These are phyloP conservation scores for Sprattus sprattus DNA, from an alignment of 2,113 vertebrate species.

Conservation along the genomic window DNA sequence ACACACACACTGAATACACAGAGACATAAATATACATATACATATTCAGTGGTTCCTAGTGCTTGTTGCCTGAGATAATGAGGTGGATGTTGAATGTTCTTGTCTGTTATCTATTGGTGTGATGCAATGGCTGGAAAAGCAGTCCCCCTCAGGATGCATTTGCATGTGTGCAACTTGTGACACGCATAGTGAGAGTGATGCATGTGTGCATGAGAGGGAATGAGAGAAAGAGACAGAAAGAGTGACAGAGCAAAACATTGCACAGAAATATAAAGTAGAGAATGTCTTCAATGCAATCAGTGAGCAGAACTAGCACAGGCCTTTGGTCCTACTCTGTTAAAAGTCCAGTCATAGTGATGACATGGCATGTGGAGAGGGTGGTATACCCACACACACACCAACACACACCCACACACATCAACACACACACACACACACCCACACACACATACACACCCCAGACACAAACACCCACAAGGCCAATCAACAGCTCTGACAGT, in stretches of 20 bases:
- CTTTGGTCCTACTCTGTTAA: no score
- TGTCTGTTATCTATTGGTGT: neutral
- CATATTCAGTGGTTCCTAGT: neutral
- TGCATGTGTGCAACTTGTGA: neutral
- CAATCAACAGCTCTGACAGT: conserved; percentile 23
- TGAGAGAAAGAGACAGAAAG: no score
- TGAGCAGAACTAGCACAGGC: no score
- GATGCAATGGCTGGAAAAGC: neutral
- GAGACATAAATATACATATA: neutral
- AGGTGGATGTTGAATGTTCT: neutral
- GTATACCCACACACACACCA: conserved; percentile 4
- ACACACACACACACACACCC: conserved; percentile 25
- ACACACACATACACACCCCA: conserved; percentile 23
- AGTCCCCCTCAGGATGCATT: neutral
- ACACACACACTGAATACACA: no score
- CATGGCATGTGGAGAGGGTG: neutral
- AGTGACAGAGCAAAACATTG: no score
- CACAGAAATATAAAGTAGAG: no score
- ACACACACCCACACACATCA: neutral
- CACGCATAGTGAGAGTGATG: neutral
- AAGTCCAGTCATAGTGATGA: neutral
- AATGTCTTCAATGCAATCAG: no score
- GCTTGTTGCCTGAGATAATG: neutral
- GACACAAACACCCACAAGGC: neutral
- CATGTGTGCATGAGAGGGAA: no score